Evolutionary conservation across 2,113 vertebrate genomes (phyloP), one percentile per base, ranked within the genome.

Genomic region (Toxostoma redivivum): DNA sequence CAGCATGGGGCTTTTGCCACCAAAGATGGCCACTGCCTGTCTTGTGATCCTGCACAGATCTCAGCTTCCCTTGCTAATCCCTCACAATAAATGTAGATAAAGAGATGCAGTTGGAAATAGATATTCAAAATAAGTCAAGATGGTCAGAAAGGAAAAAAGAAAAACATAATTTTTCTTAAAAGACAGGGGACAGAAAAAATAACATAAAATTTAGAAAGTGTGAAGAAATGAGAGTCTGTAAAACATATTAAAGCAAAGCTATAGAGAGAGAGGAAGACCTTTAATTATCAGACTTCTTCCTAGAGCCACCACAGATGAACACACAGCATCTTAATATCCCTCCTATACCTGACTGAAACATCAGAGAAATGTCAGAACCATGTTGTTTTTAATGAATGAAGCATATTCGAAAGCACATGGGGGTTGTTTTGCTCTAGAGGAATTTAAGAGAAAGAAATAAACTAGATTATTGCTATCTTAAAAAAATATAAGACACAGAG

Each of bases 231-330:
- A 67, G 33, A 53, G 22, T 80, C 56, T 86, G 28, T 64, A 70
- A 79, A 91, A 78, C 17, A 54, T 28, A 84, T 27, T 80, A 80
- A 86, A 91, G 22, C 30, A 69, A 95, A 88, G 23, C 18, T 69
- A 71, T n/a, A 70, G n/a, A 54, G 2, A 74, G 2, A 92, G 25
- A 74, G 35, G 31, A 61, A 40, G 21, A 62, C 37, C 21, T 92
- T 88, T 70, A 61, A 76, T 88, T 64, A 90, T 86, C 86, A 90
- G 50, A 58, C 37, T 86, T 33, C 58, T 90, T 95, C 77, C 72
- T 70, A 89, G 14, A 87, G 38, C 33, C 45, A 93, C 38, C 82
- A 86, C 58, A 88, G 82, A 88, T 80, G 42, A 80, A n/a, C 81
- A 72, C 31, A 48, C 31, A 76, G 45, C 45, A 33, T 93, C 35